Conservation (phyloP, 2,113 vertebrate species). For the Clarias batrachus region DNA sequence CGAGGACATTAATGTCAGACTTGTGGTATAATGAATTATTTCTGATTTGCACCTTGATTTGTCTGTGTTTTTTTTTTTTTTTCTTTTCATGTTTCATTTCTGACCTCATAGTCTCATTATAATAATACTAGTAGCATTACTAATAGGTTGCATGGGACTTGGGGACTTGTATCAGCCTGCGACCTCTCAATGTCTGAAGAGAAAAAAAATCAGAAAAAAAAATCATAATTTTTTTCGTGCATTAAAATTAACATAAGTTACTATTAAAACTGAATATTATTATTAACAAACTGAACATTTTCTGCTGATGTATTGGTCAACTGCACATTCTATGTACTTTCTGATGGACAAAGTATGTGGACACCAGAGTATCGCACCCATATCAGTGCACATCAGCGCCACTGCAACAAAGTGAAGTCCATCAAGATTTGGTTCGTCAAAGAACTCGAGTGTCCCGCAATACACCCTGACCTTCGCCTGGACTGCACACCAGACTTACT, state of each 20-base stretch:
- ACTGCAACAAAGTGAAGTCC: background rate
- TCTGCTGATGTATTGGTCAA: background rate
- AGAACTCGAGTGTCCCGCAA: background rate
- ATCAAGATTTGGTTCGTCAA: background rate
- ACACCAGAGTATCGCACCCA: too few species aligned
- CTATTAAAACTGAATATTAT: background rate
- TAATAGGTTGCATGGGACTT: background rate
- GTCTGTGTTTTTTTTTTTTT: background rate
- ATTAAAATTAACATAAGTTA: background rate
- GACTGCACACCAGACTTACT: background rate
- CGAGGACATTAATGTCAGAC: background rate
- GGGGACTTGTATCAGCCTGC: background rate
- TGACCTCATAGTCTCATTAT: background rate
- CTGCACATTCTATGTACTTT: background rate
- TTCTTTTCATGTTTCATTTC: background rate
- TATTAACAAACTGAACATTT: background rate
- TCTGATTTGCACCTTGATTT: slow-evolving; percentile 8
- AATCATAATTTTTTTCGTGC: background rate
- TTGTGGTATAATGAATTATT: background rate
- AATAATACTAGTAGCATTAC: background rate
- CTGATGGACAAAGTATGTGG: background rate
- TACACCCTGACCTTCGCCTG: background rate
- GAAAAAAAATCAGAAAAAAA: background rate
- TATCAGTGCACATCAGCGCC: too few species aligned
- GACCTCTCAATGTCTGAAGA: background rate